phyloP scores from a whole-genome alignment of 2,797 vertebrate genomes.

The Sphenodon punctatus region DNA sequence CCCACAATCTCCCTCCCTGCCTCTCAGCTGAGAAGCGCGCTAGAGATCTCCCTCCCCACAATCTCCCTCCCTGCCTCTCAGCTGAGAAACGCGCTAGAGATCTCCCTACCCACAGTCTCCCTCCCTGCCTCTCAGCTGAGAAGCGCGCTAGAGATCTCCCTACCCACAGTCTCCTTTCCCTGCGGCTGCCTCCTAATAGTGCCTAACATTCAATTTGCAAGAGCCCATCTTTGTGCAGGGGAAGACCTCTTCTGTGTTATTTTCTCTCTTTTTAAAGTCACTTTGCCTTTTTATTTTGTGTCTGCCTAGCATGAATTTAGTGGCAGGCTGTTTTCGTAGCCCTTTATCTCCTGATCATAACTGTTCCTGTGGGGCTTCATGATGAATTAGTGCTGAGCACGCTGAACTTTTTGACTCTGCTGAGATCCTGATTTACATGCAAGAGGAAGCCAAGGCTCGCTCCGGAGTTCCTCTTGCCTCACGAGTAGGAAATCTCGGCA shows the following conservation, averaged over 20 bases:
- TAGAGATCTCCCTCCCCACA: no score
- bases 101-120: no score
- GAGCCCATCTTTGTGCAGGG: neutral
- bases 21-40: no score
- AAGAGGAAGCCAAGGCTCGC: neutral
- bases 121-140: no score
- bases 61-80: no score
- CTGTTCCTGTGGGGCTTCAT: neutral
- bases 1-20: no score
- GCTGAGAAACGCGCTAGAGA: no score
- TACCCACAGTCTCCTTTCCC: no score
- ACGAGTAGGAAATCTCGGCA: neutral
- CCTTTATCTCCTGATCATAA: neutral
- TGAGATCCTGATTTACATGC: neutral
- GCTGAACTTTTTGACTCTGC: neutral
- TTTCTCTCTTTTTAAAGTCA: neutral
- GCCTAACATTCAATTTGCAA: no score
- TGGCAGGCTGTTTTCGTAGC: no score
- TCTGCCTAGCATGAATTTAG: neutral
- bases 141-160: no score
- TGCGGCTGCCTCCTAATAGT: no score
- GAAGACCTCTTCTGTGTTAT: neutral
- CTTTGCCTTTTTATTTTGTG: neutral
- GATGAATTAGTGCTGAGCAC: neutral
- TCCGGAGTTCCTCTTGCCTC: neutral